Evolutionary conservation across 1,140 invertebrate species (phyloP), one percentile per base, ranked within the genome.

Genomic region (Cylas formicarius): DNA sequence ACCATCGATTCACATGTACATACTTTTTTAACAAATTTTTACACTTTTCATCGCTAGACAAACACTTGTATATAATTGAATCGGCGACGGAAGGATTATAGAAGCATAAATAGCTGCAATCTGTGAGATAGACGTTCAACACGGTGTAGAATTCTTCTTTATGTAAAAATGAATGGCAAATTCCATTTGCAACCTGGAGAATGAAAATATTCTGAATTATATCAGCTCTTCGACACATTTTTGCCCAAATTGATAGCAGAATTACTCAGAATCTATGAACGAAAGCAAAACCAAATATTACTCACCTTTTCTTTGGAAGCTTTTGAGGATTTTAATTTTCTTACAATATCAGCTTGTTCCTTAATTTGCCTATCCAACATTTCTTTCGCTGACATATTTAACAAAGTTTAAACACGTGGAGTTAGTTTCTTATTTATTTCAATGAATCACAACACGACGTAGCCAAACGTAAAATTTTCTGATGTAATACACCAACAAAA

Each of bases 271-370:
- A 28, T 44, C n/a, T 26, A 10, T 20, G 13, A 28, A 9, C 20
- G 16, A 1, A 13, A 28, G 11, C 23, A 35, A 21, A 24, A 13
- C 5, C 35, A 23, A 17, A 0, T n/a, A 43, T 26, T 34, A 35
- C 56, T 70, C 67, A 84, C 82, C 77, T 78, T 77, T 51, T 76
- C 73, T 65, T 72, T 77, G 21, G 78, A 76, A 62, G 84, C 84
- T 67, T 89, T 88, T 9, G 79, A 74, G 49, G 78, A 70, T 71
- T 91, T 91, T 42, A 90, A 68, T 69, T 83, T 80, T 61, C 86
- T 69, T 7, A 91, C 86, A 49, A 86, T 56, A 66, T 90, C 83
- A 44, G 84, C 80, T 70, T 90, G 87, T 54, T 74, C 66, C 70
- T 86, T 85, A 48, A 90, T 86, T 70, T 77, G 70, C 61, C 38